Conservation (phyloP, 1,140 invertebrate species). For the Lerema accius region DNA sequence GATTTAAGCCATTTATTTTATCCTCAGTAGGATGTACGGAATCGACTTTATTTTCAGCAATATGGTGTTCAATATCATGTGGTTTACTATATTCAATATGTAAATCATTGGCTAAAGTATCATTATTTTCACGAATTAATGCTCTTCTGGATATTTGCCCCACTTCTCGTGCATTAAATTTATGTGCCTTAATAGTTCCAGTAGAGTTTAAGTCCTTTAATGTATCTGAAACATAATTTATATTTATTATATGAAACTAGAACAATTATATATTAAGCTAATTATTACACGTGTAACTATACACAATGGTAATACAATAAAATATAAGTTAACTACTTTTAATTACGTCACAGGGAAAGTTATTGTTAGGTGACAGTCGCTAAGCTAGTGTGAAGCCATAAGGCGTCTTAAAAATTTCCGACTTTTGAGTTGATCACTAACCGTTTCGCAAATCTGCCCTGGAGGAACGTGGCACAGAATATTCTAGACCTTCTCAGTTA, state of each 20-base stretch:
- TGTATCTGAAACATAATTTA: slow-evolving; percentile 54
- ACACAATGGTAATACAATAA: too few species aligned
- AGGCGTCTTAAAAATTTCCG: too few species aligned
- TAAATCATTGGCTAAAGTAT: slow-evolving; percentile 44
- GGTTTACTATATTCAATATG: slow-evolving; percentile 64
- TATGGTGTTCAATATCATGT: slow-evolving; percentile 54
- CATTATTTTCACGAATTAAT: slow-evolving; percentile 41
- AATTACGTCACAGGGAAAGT: too few species aligned
- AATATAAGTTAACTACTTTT: too few species aligned
- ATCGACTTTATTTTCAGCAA: slow-evolving; percentile 70
- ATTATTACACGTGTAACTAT: too few species aligned
- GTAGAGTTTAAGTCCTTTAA: slow-evolving; percentile 54
- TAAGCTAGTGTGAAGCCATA: too few species aligned
- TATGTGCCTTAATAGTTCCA: slow-evolving; percentile 58
- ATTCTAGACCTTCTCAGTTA: too few species aligned
- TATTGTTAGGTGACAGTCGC: too few species aligned
- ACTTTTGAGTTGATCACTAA: too few species aligned
- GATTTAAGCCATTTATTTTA: slow-evolving; percentile 36
- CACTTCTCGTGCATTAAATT: slow-evolving; percentile 40
- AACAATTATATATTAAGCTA: too few species aligned
- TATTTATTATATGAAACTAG: not conserved
- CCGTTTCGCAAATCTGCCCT: too few species aligned
- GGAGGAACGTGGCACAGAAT: too few species aligned
- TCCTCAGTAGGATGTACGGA: slow-evolving; percentile 38
- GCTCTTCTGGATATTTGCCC: slow-evolving; percentile 48